These are phyloP conservation scores for Euborellia annulipes DNA, from an alignment of 1,140 invertebrate genomes.

Conservation along the genomic window DNA sequence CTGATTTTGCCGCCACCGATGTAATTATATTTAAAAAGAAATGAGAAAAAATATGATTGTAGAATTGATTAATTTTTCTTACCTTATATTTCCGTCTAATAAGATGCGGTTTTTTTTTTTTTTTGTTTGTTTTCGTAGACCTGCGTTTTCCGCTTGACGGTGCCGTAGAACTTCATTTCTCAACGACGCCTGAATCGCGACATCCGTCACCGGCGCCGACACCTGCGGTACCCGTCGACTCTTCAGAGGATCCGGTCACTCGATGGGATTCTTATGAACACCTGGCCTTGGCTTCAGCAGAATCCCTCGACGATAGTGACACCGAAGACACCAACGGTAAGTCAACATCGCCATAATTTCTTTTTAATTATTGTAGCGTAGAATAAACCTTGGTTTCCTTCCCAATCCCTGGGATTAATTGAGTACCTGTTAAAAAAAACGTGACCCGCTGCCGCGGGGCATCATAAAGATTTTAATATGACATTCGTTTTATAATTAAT, in stretches of 20 bases:
- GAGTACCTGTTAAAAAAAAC: too few relatives aligned
- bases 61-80: not conserved
- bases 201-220: constrained; percentile 47
- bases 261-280: constrained; percentile 73
- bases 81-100: constrained; percentile 7
- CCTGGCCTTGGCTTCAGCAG: constrained; percentile 29
- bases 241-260: constrained; percentile 52
- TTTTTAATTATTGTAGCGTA: too few relatives aligned
- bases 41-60: not conserved
- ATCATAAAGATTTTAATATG: too few relatives aligned
- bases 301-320: constrained; percentile 26
- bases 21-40: too few relatives aligned
- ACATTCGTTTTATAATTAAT: too few relatives aligned
- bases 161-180: constrained; percentile 70
- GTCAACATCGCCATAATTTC: too few relatives aligned
- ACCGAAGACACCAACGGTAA: constrained; percentile 20
- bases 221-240: constrained; percentile 44
- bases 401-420: too few relatives aligned
- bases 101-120: constrained; percentile 7
- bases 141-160: constrained; percentile 56
- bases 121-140: constrained; percentile 25
- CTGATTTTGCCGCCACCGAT: too few relatives aligned
- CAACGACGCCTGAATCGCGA: constrained; percentile 38
- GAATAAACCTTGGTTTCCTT: too few relatives aligned
- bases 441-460: too few relatives aligned